A percentile compares a stretch with the other conserved stretches of the same genome.
These are phyloP conservation scores for Caenorhabditis zanzibari DNA, from an alignment of 2,888 invertebrate genomes.

Conservation along the genomic window DNA sequence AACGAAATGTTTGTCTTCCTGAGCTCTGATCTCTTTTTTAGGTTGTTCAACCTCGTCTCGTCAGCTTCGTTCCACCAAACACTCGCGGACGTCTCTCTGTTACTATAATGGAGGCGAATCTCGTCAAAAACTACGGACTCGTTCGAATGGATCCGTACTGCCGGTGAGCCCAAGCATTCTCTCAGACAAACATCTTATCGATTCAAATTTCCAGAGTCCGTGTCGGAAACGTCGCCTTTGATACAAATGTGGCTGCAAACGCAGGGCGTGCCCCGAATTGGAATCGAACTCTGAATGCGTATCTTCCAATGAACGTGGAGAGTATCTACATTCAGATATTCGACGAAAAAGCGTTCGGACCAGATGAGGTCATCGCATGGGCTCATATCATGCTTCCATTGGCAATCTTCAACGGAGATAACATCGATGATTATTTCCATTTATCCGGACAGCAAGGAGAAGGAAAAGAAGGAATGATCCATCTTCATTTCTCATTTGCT, in stretches of 20 bases:
- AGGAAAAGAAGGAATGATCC: slow-evolving; percentile 94
- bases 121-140: slow-evolving; percentile 82
- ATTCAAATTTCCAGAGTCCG: slow-evolving; percentile 88
- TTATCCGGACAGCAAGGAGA: slow-evolving; percentile 96
- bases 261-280: slow-evolving; percentile 91
- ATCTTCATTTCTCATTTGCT: slow-evolving; percentile 90
- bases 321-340: slow-evolving; percentile 94
- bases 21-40: neutral
- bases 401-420: slow-evolving; percentile 90
- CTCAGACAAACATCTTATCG: too few species aligned
- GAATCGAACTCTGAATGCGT: slow-evolving; percentile 96
- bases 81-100: slow-evolving; percentile 82
- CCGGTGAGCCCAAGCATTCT: slow-evolving; percentile 47
- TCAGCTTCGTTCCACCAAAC: slow-evolving; percentile 83
- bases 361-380: slow-evolving; percentile 97
- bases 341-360: slow-evolving; percentile 95
- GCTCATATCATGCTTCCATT: slow-evolving; percentile 92
- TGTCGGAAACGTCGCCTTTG: slow-evolving; percentile 95
- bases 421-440: slow-evolving; percentile 95
- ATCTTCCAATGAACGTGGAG: slow-evolving; percentile 92
- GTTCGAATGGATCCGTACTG: slow-evolving; percentile 80
- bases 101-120: slow-evolving; percentile 80
- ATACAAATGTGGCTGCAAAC: slow-evolving; percentile 95
- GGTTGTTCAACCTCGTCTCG: slow-evolving; percentile 52
- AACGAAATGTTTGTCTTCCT: too few species aligned